Conservation (phyloP, 2,113 vertebrate genomes). For the Halichoeres trimaculatus region DNA sequence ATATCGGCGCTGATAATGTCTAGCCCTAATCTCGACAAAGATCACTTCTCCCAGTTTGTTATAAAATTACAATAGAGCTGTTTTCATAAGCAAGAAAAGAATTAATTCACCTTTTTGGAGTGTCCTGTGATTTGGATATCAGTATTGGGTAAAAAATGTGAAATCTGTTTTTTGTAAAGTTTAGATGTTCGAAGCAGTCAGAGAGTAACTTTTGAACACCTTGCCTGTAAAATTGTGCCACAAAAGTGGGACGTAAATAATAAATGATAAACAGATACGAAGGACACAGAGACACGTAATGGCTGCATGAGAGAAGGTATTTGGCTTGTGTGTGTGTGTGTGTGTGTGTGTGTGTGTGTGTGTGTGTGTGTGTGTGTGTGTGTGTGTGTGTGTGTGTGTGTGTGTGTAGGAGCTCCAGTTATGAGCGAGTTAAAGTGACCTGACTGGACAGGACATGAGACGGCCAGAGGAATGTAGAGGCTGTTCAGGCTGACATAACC, state of each 20-base stretch:
- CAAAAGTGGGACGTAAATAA: not conserved
- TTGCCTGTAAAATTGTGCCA: not conserved
- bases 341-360: not conserved
- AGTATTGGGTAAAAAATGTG: not conserved
- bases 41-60: not conserved
- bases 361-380: not conserved
- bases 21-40: no score
- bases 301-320: constrained; percentile 43
- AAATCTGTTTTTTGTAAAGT: not conserved
- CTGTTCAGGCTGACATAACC: constrained; percentile 64
- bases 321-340: constrained; percentile 21
- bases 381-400: not conserved
- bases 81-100: not conserved
- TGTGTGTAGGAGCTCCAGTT: not conserved
- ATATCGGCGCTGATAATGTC: no score
- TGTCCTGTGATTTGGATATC: not conserved
- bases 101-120: no score
- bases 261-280: not conserved
- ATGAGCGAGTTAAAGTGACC: constrained; percentile 36
- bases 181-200: not conserved
- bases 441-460: constrained; percentile 66
- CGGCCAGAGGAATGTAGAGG: constrained; percentile 53
- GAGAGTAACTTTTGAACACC: not conserved
- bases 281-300: constrained; percentile 22
- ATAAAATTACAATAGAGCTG: not conserved